These are phyloP conservation scores for Plodia interpunctella DNA, from an alignment of 1,140 invertebrate genomes.

Conservation along the genomic window DNA sequence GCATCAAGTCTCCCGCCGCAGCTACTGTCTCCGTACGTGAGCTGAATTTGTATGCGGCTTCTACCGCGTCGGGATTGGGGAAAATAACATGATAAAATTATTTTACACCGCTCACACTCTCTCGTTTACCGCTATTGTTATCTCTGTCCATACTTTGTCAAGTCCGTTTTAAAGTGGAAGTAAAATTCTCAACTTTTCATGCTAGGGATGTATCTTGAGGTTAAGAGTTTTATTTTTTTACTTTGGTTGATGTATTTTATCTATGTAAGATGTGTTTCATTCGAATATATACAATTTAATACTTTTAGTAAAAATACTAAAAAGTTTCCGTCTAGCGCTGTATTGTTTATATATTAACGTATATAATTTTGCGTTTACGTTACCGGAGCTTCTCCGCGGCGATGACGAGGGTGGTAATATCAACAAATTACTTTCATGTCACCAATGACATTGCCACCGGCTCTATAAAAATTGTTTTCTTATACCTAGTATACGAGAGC, in stretches of 20 bases:
- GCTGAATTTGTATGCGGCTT: constrained; percentile 6
- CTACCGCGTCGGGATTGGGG: neutral
- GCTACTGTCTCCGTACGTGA: constrained; percentile 7
- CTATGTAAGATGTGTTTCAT: no score
- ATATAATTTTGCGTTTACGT: neutral
- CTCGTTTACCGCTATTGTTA: neutral
- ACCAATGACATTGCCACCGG: constrained; percentile 8
- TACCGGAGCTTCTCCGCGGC: neutral
- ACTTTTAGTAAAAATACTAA: no score
- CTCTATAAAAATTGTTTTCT: neutral
- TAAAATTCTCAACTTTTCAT: neutral
- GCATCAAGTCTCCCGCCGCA: neutral
- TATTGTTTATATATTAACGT: neutral
- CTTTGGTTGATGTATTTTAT: neutral
- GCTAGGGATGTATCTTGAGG: neutral
- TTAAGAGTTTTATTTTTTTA: neutral
- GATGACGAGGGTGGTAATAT: constrained; percentile 18
- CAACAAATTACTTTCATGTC: constrained; percentile 25
- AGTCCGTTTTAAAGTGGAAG: neutral
- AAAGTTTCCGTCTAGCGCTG: neutral
- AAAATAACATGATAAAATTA: constrained; percentile 12
- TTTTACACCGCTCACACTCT: constrained; percentile 9
- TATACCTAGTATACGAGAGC: neutral
- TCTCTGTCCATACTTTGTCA: neutral
- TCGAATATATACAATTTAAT: no score